phyloP scores from a whole-genome alignment of 2,113 vertebrate genomes.

The Tricholaema leucomelas region DNA sequence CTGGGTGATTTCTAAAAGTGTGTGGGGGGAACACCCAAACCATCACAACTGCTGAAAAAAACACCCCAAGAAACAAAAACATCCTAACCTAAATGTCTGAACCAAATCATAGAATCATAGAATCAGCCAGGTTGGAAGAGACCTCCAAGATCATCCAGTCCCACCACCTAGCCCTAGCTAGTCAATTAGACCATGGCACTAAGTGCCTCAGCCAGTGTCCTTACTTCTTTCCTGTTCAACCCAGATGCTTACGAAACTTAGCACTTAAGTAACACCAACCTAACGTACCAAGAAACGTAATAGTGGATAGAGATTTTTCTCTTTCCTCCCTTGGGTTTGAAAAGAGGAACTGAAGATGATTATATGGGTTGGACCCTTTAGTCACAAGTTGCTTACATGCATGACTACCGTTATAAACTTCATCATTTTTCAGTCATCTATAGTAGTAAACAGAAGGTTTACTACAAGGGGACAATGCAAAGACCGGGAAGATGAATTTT shows the following conservation, averaged over 20 bases:
- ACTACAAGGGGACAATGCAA: neutral
- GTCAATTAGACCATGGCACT: no score
- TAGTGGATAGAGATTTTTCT: neutral
- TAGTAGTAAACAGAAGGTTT: neutral
- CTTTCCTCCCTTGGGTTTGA: neutral
- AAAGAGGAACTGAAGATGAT: conserved; percentile 50
- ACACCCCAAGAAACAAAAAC: neutral
- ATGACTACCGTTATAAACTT: conserved; percentile 16
- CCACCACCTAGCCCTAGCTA: no score
- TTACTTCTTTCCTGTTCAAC: neutral
- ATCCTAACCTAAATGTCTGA: neutral
- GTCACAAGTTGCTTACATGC: conserved; percentile 51
- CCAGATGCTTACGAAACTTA: neutral
- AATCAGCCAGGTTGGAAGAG: no score
- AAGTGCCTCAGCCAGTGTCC: no score
- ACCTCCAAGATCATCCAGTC: no score
- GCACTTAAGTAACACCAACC: conserved; percentile 1
- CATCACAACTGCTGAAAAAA: neutral
- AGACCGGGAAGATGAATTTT: neutral
- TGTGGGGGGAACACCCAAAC: no score
- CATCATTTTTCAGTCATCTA: conserved; percentile 29
- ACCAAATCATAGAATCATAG: no score
- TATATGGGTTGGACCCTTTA: conserved; percentile 20
- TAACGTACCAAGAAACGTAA: conserved; percentile 11
- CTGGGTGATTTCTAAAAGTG: no score